Base-by-base conservation (phyloP, 2,888 invertebrate genomes). In the Sesia apiformis region DNA sequence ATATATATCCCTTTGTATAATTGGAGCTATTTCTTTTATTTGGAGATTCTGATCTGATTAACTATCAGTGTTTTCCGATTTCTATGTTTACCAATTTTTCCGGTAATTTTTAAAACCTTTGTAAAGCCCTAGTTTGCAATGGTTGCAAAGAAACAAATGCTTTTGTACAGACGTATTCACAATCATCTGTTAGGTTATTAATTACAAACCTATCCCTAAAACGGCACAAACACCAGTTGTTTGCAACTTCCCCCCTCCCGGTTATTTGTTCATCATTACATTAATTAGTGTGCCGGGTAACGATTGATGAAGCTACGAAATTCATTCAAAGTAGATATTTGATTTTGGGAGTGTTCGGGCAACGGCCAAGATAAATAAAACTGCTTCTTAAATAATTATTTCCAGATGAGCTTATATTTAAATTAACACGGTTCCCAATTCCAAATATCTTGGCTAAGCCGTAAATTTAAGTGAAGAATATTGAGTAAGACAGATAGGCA, bases 261-360 rank as follows among this genome's bases (percentile, higher is more conserved):
- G 63, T 62, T 70, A 64, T 67, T 69, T 66, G 70, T 65, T 60
- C 64, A 60, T 63, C 64, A 64, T 69, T 68, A 63, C 65, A 64
- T 61, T 65, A 70, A 69, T 69, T 67, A 65, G 61, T 65, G 63
- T 63, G 59, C 57, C 63, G 60, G 60, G 56, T 56, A 53, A 61
- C 59, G 64, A 66, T 64, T 69, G 67, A 67, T 67, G 65, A 61
- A 63, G 63, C 60, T 57, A 60, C 58, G 62, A 61, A 67, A 67
- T 66, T 64, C 57, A 64, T 67, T 70, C 61, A 59, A 63, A 69
- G 55, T 63, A 66, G 65, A 68, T 68, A 58, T 63, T 67, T 69
- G 39, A 8, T 43, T 46, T 40, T 49, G 5, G 51, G 38, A 40
- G 54, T 43, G 8, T 54, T 54, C 51, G 54, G 40, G 38, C 3